Evolutionary conservation across 2,797 vertebrate species (phyloP).

Genomic region (Myotis vivesi): DNA sequence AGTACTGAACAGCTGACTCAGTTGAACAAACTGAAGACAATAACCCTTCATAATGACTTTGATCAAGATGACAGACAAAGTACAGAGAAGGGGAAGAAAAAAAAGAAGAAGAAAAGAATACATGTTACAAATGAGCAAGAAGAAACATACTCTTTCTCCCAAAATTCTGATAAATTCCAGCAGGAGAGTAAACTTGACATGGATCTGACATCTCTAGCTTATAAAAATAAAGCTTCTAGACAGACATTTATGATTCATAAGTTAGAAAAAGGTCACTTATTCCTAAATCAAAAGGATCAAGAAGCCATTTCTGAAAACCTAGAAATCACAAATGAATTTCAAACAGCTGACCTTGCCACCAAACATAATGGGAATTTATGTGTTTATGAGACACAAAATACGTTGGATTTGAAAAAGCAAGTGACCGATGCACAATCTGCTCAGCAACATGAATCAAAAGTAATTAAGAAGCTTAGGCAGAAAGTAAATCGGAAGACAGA

Average conservation of each 20-base stretch:
- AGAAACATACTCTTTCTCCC: background rate
- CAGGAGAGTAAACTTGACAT: conserved; percentile 34
- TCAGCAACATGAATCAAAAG: conserved; percentile 49
- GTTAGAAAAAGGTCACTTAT: conserved; percentile 46
- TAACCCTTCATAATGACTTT: conserved; percentile 15
- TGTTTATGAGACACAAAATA: conserved; percentile 61
- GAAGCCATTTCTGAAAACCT: conserved; percentile 50
- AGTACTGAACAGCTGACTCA: conserved; percentile 44
- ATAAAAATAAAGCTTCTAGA: conserved; percentile 50
- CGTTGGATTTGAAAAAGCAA: conserved; percentile 36
- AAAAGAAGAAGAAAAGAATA: conserved; percentile 50
- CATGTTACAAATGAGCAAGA: background rate
- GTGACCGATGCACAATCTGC: conserved; percentile 31
- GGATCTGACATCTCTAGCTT: background rate
- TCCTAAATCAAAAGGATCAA: conserved; percentile 56
- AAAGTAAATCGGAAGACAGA: conserved; percentile 65
- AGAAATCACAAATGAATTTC: conserved; percentile 55
- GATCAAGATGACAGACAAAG: conserved; percentile 29
- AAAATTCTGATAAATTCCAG: conserved; percentile 9
- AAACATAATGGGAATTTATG: conserved; percentile 30
- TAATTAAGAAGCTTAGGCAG: conserved; percentile 39
- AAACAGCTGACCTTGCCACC: conserved; percentile 34
- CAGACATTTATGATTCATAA: conserved; percentile 63
- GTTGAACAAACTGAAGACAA: conserved; percentile 23
- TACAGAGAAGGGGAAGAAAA: conserved; percentile 43